These are phyloP conservation scores for Coccyzus lansbergi DNA, from an alignment of 2,797 vertebrate species.

Conservation along the genomic window DNA sequence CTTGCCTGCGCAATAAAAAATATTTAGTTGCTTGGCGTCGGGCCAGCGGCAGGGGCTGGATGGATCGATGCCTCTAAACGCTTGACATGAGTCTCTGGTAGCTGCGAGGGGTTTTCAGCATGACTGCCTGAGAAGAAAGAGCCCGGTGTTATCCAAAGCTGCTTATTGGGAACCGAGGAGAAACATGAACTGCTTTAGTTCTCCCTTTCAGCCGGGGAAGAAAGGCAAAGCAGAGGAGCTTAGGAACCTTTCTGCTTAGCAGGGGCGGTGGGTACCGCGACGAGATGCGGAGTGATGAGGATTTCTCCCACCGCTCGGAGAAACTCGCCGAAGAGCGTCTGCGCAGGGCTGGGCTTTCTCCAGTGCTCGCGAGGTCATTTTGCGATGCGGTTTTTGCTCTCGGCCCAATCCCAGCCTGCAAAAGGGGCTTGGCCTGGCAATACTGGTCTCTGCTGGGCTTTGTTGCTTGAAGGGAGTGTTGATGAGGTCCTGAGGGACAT, in stretches of 20 bases:
- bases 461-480: rapidly evolving
- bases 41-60: constrained; percentile 73
- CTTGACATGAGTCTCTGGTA: constrained; percentile 75
- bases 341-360: not conserved
- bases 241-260: constrained; percentile 23
- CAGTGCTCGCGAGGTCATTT: not conserved
- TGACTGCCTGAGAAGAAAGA: constrained; percentile 88
- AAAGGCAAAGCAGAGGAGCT: constrained; percentile 44
- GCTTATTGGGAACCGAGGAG: constrained; percentile 56
- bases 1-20: constrained; percentile 77
- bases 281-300: constrained; percentile 12
- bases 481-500: too few species aligned
- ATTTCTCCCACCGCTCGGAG: constrained; percentile 11
- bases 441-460: not conserved
- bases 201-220: constrained; percentile 21
- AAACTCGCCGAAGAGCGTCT: constrained; percentile 24
- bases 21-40: constrained; percentile 77
- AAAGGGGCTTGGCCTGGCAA: not conserved
- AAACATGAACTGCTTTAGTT: constrained; percentile 55
- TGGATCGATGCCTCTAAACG: constrained; percentile 80
- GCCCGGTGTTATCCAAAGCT: constrained; percentile 78
- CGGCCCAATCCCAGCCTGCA: constrained; percentile 7
- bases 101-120: constrained; percentile 79
- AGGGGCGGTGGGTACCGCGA: constrained; percentile 8
- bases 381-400: constrained; percentile 23